Evolutionary conservation across 2,797 vertebrate species (phyloP).

Genomic region (Jordanella pulchra): DNA sequence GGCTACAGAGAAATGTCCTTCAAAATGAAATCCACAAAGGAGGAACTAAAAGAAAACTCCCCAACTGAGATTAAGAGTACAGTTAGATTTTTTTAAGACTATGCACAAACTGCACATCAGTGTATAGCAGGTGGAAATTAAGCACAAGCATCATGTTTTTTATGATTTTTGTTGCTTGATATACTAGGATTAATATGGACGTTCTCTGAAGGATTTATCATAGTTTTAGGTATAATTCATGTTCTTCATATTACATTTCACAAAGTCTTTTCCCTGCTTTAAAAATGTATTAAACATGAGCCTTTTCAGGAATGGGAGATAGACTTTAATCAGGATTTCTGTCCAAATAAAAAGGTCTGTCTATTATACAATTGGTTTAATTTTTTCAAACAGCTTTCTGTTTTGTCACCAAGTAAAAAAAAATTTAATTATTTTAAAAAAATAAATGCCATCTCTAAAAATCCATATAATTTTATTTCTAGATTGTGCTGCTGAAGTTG

Average conservation of each 20-base stretch:
- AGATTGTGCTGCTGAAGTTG: not conserved
- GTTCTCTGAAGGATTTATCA: not conserved
- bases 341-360: not conserved
- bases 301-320: not conserved
- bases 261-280: not conserved
- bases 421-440: too few relatives aligned
- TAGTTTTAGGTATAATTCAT: not conserved
- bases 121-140: not conserved
- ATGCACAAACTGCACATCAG: not conserved
- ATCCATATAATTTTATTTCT: not conserved
- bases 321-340: not conserved
- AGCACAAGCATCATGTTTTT: not conserved
- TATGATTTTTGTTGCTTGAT: not conserved
- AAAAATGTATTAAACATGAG: not conserved
- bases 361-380: not conserved
- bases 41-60: not conserved
- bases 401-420: not conserved
- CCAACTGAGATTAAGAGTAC: not conserved
- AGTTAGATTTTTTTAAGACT: not conserved
- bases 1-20: not conserved
- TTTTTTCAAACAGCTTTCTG: not conserved
- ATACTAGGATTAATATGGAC: not conserved
- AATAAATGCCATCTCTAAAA: not conserved
- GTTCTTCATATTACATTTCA: not conserved
- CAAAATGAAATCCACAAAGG: not conserved